These are phyloP conservation scores for Ricordea florida DNA, from an alignment of 92 coral and sea anemone species.

Conservation along the genomic window DNA sequence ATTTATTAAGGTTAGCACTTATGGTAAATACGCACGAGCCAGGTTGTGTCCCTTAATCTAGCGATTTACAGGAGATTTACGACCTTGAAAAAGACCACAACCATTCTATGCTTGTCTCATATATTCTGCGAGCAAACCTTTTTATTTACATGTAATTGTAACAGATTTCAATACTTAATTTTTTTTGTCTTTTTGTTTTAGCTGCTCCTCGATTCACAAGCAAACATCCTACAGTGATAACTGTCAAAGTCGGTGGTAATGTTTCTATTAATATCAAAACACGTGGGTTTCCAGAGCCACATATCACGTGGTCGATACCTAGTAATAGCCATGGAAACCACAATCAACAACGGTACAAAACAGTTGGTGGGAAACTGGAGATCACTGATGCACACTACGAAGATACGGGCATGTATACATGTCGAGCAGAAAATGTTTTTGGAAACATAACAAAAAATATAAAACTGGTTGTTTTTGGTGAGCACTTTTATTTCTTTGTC, in stretches of 20 bases:
- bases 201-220: constrained; percentile 24
- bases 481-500: neutral
- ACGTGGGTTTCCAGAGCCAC: constrained; percentile 36
- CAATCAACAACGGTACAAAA: neutral
- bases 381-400: constrained; percentile 14
- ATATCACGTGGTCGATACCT: constrained; percentile 32
- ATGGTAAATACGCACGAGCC: no score
- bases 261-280: neutral
- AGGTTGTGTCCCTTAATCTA: no score
- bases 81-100: no score
- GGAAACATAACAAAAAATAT: no score
- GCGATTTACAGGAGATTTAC: no score
- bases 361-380: constrained; percentile 14
- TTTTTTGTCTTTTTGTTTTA: neutral
- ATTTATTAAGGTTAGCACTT: no score
- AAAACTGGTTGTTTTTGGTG: no score
- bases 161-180: no score
- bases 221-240: constrained; percentile 6
- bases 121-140: no score
- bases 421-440: constrained; percentile 29
- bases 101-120: no score
- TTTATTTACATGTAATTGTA: no score
- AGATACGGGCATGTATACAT: constrained; percentile 23
- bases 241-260: constrained; percentile 22
- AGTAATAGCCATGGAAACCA: neutral